A percentile compares a stretch with the other conserved stretches of the same genome.
phyloP scores from a whole-genome alignment of 1,140 invertebrate species.

The Anoplophora glabripennis region DNA sequence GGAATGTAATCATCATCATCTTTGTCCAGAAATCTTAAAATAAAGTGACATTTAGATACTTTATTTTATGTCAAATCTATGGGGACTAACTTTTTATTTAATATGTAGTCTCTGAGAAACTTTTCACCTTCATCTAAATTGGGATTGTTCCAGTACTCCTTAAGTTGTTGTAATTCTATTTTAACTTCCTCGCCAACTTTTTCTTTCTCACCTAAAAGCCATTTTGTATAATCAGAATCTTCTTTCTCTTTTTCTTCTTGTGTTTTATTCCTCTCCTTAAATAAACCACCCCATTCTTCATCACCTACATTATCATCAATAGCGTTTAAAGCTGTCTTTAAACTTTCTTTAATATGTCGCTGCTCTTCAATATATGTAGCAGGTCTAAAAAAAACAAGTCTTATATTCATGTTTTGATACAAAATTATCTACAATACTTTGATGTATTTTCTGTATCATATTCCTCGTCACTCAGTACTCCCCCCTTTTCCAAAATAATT shows the following conservation, averaged over 20 bases:
- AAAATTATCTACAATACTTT: conserved; percentile 3
- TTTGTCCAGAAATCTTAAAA: conserved; percentile 51
- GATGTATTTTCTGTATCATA: conserved; percentile 42
- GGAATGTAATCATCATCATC: conserved; percentile 60
- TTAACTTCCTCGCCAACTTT: conserved; percentile 61
- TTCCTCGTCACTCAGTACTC: conserved; percentile 57
- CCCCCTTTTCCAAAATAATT: conserved; percentile 68
- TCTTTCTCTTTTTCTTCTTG: conserved; percentile 59
- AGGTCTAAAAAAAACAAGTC: conserved; percentile 33
- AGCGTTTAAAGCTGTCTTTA: conserved; percentile 53
- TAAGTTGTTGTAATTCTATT: conserved; percentile 67
- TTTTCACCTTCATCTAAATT: conserved; percentile 79
- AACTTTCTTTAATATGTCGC: conserved; percentile 65
- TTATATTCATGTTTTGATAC: background rate
- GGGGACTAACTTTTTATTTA: conserved; percentile 75
- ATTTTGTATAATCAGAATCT: conserved; percentile 74
- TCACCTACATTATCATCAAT: conserved; percentile 57
- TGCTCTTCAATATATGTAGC: conserved; percentile 70
- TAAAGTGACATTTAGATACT: background rate
- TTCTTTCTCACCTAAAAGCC: conserved; percentile 74
- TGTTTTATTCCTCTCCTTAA: conserved; percentile 62
- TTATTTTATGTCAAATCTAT: background rate
- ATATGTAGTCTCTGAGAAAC: conserved; percentile 88
- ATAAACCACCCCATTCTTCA: conserved; percentile 54
- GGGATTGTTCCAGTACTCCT: conserved; percentile 81